These are phyloP conservation scores for Sorex fumeus DNA, from an alignment of 2,113 vertebrate genomes.

Conservation along the genomic window DNA sequence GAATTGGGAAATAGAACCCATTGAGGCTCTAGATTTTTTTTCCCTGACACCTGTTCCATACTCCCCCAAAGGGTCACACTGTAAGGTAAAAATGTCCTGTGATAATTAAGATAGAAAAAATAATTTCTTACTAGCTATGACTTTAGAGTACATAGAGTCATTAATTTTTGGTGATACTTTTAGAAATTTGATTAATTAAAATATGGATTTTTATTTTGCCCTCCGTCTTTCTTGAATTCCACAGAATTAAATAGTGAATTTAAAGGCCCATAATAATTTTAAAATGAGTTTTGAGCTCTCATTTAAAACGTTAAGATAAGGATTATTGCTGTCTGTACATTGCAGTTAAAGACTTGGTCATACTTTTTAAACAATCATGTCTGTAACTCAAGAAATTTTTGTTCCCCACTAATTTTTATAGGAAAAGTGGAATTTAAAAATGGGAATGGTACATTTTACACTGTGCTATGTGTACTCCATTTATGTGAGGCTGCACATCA, in stretches of 20 bases:
- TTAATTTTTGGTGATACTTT: background rate
- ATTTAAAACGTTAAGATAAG: background rate
- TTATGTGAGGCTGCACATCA: slow-evolving; percentile 6
- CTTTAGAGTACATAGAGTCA: background rate
- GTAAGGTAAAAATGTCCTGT: too few relatives aligned
- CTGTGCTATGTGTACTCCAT: background rate
- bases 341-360: background rate
- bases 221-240: background rate
- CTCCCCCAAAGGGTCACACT: background rate
- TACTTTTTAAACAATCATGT: slow-evolving; percentile 27
- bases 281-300: background rate
- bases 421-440: slow-evolving; percentile 29
- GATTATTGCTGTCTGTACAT: background rate
- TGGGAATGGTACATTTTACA: background rate
- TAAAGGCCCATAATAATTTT: background rate
- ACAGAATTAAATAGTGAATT: background rate
- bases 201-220: too few relatives aligned
- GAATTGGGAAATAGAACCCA: too few relatives aligned
- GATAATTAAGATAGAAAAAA: background rate
- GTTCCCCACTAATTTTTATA: slow-evolving; percentile 57
- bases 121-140: background rate
- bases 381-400: slow-evolving; percentile 18
- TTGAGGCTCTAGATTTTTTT: background rate
- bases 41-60: background rate
- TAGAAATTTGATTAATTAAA: background rate